phyloP scores from a whole-genome alignment of 2,797 vertebrate species.

The Parotocinclus haroldoi region DNA sequence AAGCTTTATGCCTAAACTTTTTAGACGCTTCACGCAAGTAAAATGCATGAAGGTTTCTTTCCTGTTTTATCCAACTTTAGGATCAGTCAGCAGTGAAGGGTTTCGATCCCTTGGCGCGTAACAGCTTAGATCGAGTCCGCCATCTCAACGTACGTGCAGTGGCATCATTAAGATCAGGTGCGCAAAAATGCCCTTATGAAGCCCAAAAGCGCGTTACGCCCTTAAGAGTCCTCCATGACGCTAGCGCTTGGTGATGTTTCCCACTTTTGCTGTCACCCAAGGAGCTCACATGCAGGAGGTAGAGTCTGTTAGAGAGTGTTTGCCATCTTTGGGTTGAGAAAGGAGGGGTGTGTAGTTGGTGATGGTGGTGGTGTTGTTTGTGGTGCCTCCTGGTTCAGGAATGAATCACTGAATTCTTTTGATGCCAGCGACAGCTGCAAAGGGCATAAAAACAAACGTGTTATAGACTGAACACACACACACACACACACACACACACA shows the following conservation, averaged over 20 bases:
- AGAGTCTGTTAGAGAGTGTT: slow-evolving; percentile 54
- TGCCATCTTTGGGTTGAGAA: slow-evolving; percentile 64
- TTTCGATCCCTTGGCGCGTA: not conserved
- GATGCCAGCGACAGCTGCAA: slow-evolving; percentile 61
- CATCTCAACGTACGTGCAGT: slow-evolving; percentile 1
- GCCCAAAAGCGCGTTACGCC: slow-evolving; percentile 4
- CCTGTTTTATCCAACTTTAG: too few species aligned
- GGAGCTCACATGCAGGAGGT: slow-evolving; percentile 58
- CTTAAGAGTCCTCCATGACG: slow-evolving; percentile 20
- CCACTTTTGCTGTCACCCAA: slow-evolving; percentile 3
- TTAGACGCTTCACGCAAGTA: too few species aligned
- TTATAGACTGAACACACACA: slow-evolving; percentile 30
- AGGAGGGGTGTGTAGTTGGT: slow-evolving; percentile 35
- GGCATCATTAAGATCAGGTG: slow-evolving; percentile 30
- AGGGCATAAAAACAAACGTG: slow-evolving; percentile 51
- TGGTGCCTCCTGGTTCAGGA: slow-evolving; percentile 48
- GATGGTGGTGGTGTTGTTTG: slow-evolving; percentile 20
- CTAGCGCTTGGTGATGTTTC: not conserved
- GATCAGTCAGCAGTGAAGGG: too few species aligned
- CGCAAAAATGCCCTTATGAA: slow-evolving; percentile 17
- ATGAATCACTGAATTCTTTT: slow-evolving; percentile 59
- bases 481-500: not conserved
- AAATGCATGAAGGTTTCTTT: too few species aligned
- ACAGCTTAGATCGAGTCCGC: slow-evolving; percentile 10
- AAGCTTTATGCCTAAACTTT: too few species aligned